A percentile compares a stretch with the other conserved stretches of the same genome.
Conservation (phyloP, 2,113 vertebrate species). For the Anguilla japonica region DNA sequence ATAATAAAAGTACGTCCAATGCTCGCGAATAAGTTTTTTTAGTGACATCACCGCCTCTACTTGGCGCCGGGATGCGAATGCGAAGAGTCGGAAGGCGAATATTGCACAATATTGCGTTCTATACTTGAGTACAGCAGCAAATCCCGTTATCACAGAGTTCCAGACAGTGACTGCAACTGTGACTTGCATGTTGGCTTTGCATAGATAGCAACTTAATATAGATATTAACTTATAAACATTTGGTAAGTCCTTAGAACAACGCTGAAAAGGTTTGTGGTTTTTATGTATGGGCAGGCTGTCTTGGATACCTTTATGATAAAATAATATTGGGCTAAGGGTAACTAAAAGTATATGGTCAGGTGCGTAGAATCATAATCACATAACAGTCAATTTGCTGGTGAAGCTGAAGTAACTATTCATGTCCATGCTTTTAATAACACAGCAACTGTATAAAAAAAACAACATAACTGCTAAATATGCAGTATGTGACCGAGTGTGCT, state of each 20-base stretch:
- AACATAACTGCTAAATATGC: background rate
- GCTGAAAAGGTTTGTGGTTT: too few relatives aligned
- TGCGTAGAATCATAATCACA: background rate
- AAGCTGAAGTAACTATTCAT: background rate
- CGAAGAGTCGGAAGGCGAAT: background rate
- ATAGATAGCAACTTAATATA: background rate
- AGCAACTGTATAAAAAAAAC: background rate
- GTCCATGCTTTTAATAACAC: background rate
- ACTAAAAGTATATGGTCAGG: too few relatives aligned
- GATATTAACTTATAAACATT: background rate
- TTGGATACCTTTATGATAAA: too few relatives aligned
- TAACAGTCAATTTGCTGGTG: background rate
- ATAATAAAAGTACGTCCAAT: background rate
- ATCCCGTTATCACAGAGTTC: background rate
- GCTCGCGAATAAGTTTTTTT: background rate
- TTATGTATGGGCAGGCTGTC: too few relatives aligned
- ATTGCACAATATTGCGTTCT: background rate
- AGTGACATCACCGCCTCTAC: background rate
- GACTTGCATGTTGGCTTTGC: background rate
- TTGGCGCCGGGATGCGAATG: background rate
- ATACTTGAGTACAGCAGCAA: background rate
- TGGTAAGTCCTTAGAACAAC: background rate
- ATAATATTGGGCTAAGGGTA: too few relatives aligned
- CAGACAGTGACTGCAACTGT: background rate
- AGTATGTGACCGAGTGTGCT: background rate